These are phyloP conservation scores for Atractosteus spatula DNA, from an alignment of 2,113 vertebrate genomes.

Conservation along the genomic window DNA sequence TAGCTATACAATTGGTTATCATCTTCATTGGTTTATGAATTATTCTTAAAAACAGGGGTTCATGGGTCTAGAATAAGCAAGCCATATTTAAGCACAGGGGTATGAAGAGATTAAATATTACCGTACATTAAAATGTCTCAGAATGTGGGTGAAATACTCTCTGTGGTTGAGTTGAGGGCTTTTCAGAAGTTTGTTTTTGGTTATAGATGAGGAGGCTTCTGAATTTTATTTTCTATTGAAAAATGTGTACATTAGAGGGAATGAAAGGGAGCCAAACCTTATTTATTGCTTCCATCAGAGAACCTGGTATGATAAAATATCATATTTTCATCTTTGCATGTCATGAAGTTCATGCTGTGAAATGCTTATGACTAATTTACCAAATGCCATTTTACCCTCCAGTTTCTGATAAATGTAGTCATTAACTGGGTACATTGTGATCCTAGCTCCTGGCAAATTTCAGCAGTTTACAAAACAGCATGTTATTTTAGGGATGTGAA, in stretches of 20 bases:
- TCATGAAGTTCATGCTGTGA: slow-evolving; percentile 43
- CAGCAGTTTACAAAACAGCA: slow-evolving; percentile 43
- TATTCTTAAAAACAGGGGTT: too few relatives aligned
- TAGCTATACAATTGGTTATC: too few relatives aligned
- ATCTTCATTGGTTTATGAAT: too few relatives aligned
- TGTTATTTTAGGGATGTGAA: slow-evolving; percentile 39
- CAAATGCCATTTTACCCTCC: slow-evolving; percentile 25
- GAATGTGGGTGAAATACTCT: too few relatives aligned
- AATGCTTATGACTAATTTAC: slow-evolving; percentile 45
- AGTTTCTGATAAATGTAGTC: slow-evolving; percentile 49
- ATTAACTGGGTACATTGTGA: slow-evolving; percentile 46
- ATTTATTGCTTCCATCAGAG: slow-evolving; percentile 36
- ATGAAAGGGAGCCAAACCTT: slow-evolving; percentile 10
- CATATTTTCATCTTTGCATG: slow-evolving; percentile 42
- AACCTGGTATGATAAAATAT: slow-evolving; percentile 42
- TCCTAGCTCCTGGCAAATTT: slow-evolving; percentile 35
- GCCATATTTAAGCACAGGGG: too few relatives aligned
- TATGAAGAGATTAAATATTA: too few relatives aligned
- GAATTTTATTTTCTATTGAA: slow-evolving; percentile 3
- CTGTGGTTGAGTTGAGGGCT: too few relatives aligned
- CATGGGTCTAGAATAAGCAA: too few relatives aligned
- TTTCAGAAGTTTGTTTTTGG: too few relatives aligned
- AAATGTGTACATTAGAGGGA: slow-evolving; percentile 9
- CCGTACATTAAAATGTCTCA: too few relatives aligned
- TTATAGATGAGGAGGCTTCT: too few relatives aligned